Conservation (phyloP, 2,797 vertebrate species). For the Taenioides sp. region DNA sequence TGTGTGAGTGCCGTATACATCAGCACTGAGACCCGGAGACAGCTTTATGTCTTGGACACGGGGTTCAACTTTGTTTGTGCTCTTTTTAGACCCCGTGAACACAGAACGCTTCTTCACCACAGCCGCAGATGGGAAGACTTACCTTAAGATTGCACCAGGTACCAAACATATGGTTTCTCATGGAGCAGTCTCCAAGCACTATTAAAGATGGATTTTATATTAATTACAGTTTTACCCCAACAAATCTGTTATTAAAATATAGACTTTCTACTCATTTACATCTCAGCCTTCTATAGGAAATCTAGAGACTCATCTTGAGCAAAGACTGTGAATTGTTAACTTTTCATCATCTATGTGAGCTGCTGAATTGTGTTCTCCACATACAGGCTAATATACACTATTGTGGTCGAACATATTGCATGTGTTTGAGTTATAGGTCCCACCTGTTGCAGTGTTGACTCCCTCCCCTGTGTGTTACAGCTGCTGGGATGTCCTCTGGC, state of each 20-base stretch:
- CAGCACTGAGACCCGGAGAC: background rate
- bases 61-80: background rate
- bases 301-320: background rate
- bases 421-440: background rate
- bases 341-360: background rate
- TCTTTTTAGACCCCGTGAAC: conserved; percentile 59
- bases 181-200: background rate
- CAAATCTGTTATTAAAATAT: background rate
- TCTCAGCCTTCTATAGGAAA: background rate
- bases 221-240: background rate
- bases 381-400: background rate
- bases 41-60: no score
- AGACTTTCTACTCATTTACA: background rate
- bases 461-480: conserved; percentile 34
- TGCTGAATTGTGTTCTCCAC: background rate
- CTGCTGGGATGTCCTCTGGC: conserved; percentile 51
- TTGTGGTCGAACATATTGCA: background rate
- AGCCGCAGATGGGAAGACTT: conserved; percentile 66
- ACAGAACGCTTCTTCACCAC: conserved; percentile 67
- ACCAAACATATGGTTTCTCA: conserved; percentile 4
- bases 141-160: conserved; percentile 74
- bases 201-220: background rate
- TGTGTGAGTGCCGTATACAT: conserved; percentile 60
- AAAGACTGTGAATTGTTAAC: background rate
- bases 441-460: conserved; percentile 2